Percentiles rank a stretch among this genome's conserved stretches.
Conservation (phyloP, 2,113 vertebrate genomes). For the Centrocercus urophasianus region DNA sequence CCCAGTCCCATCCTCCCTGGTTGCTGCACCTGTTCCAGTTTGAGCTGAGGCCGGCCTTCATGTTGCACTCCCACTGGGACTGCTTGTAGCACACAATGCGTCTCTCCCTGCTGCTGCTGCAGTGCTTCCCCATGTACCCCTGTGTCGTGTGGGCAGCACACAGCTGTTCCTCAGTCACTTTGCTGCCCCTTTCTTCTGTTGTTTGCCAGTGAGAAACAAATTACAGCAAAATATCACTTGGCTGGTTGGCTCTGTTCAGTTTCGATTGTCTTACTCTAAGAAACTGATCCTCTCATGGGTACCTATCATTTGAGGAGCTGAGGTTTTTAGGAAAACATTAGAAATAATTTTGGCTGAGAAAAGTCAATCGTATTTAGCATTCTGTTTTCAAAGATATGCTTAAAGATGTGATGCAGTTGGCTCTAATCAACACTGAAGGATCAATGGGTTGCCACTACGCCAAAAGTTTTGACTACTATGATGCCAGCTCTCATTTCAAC, state of each 20-base stretch:
- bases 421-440: neutral
- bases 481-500: neutral
- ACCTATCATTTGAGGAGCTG: neutral
- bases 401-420: neutral
- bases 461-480: neutral
- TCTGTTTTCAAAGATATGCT: neutral
- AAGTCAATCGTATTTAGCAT: neutral
- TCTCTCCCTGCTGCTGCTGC: neutral
- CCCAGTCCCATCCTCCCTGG: neutral
- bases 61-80: fast-evolving
- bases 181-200: neutral
- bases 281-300: neutral
- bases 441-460: constrained; percentile 5
- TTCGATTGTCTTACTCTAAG: neutral
- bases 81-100: neutral
- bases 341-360: neutral
- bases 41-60: neutral
- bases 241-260: neutral
- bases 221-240: neutral
- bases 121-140: neutral
- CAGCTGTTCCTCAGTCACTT: neutral
- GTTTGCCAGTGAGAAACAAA: neutral
- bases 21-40: constrained; percentile 44
- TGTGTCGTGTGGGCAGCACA: neutral
- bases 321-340: neutral